phyloP scores from a whole-genome alignment of 2,797 vertebrate genomes.

The Thamnophis elegans region DNA sequence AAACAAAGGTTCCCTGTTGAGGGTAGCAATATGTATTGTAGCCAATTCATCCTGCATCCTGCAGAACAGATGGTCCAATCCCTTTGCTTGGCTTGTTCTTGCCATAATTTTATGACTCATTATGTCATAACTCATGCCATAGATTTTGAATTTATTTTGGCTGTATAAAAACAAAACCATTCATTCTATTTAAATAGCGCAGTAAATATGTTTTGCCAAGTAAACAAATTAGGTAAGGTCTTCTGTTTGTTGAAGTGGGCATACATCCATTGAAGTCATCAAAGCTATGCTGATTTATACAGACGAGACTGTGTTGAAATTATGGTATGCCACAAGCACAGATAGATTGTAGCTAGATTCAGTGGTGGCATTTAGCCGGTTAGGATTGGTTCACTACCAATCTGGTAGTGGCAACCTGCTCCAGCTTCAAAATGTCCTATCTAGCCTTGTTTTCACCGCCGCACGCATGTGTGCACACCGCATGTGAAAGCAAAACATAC shows the following conservation, averaged over 20 bases:
- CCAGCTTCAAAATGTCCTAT: no score
- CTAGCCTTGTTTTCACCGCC: no score
- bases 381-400: no score
- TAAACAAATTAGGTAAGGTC: not conserved
- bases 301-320: not conserved
- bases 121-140: slow-evolving; percentile 15
- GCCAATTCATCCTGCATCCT: slow-evolving; percentile 15
- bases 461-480: no score
- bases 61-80: slow-evolving; percentile 51
- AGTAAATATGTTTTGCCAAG: not conserved
- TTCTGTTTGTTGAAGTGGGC: not conserved
- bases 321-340: not conserved
- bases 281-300: slow-evolving; percentile 1
- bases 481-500: no score
- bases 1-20: slow-evolving; percentile 12
- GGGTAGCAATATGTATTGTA: slow-evolving; percentile 1
- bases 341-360: slow-evolving; percentile 26
- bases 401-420: no score
- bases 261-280: slow-evolving; percentile 15
- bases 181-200: slow-evolving; percentile 21
- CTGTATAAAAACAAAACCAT: slow-evolving; percentile 4
- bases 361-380: no score
- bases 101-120: slow-evolving; percentile 49
- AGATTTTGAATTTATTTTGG: slow-evolving; percentile 22
- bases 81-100: slow-evolving; percentile 36